phyloP scores from a whole-genome alignment of 2,113 vertebrate species.

The Thomomys bottae region DNA sequence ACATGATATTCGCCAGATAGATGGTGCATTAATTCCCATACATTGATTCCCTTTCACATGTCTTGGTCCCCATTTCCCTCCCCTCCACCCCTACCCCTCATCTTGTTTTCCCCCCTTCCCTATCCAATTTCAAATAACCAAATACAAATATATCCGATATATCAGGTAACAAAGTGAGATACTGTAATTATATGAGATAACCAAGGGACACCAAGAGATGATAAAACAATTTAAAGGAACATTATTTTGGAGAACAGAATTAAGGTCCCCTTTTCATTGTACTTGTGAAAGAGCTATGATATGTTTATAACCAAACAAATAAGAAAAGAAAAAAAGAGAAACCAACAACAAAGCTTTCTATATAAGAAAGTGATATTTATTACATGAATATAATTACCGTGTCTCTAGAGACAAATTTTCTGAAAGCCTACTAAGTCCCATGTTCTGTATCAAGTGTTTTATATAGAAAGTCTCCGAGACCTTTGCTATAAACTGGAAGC shows the following conservation, averaged over 20 bases:
- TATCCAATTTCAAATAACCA: no score
- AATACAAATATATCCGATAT: no score
- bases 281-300: neutral
- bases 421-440: neutral
- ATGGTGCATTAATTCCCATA: no score
- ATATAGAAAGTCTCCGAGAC: neutral
- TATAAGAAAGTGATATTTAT: neutral
- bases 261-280: neutral
- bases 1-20: no score
- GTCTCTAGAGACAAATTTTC: neutral
- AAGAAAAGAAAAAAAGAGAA: neutral
- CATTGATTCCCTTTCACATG: no score
- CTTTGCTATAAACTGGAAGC: neutral
- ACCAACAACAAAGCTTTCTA: neutral
- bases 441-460: neutral
- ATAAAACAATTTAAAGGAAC: no score
- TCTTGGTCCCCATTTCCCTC: no score
- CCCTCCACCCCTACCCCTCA: no score
- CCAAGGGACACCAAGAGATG: no score
- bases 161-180: no score
- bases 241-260: neutral
- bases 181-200: no score
- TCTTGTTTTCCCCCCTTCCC: no score
- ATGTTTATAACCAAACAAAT: neutral
- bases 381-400: neutral